Conservation (phyloP, 2,113 vertebrate species). For the Thomomys bottae region DNA sequence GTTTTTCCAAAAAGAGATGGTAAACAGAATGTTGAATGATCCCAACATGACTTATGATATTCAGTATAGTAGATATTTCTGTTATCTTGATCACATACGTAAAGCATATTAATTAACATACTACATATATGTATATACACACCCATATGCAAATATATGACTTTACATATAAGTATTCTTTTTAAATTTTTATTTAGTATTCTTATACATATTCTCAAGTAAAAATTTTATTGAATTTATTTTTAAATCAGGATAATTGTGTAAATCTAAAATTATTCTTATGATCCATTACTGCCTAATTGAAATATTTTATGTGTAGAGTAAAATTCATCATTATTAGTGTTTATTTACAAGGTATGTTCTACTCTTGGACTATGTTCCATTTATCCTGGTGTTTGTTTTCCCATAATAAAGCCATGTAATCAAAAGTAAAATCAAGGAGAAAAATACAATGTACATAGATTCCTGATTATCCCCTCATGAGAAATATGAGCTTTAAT, state of each 20-base stretch:
- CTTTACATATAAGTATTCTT: conserved; percentile 56
- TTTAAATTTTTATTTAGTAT: too few relatives aligned
- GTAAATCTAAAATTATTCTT: conserved; percentile 4
- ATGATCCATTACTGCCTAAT: not conserved
- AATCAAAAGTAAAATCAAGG: not conserved
- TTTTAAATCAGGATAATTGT: not conserved
- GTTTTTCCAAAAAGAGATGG: not conserved
- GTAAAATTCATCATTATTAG: conserved; percentile 61
- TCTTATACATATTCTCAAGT: conserved; percentile 36
- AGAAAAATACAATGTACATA: not conserved
- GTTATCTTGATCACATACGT: too few relatives aligned
- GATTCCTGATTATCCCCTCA: not conserved
- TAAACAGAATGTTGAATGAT: not conserved
- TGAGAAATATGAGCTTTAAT: not conserved
- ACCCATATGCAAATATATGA: not conserved
- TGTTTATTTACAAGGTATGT: conserved; percentile 37
- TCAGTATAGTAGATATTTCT: too few relatives aligned
- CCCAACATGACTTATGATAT: not conserved
- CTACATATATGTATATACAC: not conserved
- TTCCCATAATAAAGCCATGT: conserved; percentile 66
- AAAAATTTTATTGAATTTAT: not conserved
- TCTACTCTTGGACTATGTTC: conserved; percentile 69
- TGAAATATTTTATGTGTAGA: conserved; percentile 71
- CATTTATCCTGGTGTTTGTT: conserved; percentile 72
- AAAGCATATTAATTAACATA: not conserved